phyloP scores from a whole-genome alignment of 2,113 vertebrate species.

The Ailuropoda melanoleuca region DNA sequence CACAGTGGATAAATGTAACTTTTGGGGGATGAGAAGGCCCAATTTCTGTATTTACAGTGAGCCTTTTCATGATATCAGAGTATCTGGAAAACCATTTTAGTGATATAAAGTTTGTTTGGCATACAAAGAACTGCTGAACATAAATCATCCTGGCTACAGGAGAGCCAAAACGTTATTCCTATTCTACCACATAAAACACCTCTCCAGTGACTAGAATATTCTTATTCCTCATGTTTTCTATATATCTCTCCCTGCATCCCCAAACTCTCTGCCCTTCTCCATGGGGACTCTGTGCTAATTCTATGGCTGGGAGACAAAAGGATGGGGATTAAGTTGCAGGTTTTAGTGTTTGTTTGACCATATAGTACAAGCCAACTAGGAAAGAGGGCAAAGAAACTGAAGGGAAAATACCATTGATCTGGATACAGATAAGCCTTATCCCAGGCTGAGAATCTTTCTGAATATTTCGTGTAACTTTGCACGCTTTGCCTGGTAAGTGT shows the following conservation, averaged over 20 bases:
- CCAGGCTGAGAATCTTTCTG: not conserved
- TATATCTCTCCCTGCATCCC: not conserved
- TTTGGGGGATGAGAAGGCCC: not conserved
- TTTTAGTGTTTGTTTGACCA: not conserved
- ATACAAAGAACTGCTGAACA: not conserved
- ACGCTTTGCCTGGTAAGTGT: not conserved
- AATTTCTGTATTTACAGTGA: not conserved
- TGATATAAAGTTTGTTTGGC: not conserved
- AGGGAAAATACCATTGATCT: not conserved
- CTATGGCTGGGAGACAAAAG: not conserved
- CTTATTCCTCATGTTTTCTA: not conserved
- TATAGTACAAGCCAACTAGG: not conserved
- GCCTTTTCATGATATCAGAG: not conserved
- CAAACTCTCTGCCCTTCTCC: not conserved
- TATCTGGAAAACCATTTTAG: not conserved
- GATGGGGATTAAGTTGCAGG: too few relatives aligned
- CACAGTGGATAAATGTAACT: not conserved
- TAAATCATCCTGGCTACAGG: not conserved
- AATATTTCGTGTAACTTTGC: not conserved
- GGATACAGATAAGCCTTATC: not conserved
- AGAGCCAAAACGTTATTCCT: not conserved
- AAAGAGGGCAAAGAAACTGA: not conserved
- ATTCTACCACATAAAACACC: not conserved
- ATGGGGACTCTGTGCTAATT: not conserved
- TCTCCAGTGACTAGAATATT: not conserved